Base-by-base conservation (phyloP, 1,140 invertebrate genomes). In the Caenorhabditis inopinata region DNA sequence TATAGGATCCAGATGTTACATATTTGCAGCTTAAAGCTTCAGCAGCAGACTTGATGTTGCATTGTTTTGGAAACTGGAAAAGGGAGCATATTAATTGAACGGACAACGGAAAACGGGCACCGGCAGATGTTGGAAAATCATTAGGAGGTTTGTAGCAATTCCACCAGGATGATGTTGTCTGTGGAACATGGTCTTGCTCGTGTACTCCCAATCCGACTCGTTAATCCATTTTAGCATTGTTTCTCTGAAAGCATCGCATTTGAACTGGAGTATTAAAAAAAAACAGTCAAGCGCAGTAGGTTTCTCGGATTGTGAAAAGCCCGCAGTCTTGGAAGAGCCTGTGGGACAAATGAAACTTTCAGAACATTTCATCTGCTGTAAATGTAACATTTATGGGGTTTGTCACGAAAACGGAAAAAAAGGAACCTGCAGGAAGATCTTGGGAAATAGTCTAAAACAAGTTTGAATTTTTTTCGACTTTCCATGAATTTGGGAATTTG, bases 91-190 rank as follows among this genome's bases (percentile, higher is more conserved):
- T 21, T 14, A 27, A 3, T 35, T 11, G 0, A 48, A 21, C 4
- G 23, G 2, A 68, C 16, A 32, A 21, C 4, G n/a, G 9, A n/a
- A 27, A 3, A 12, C 9, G 68, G 51, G 68, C 75, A 90, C 90
- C 87, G 91, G 58, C 62, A 87, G 84, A 79, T 87, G 84, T 23
- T 83, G 73, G 45, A 82, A 84, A 27, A 87, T 77, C 73, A 85
- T 73, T 12, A 80, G 35, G 14, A 83, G 82, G 9, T 86, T 49
- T 82, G 91, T 91, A 7, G 82, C 42, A 85, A 93, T 92, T 45
- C 94, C 94, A 51, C 89, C 87, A 0, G 92, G 92, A 87, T 93
- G 92, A 90, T 97, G 96, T 89, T 97, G 94, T 27, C 95, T 91
- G 86, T 94, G 92, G 46, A 91, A 84, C 80, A 94, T 90, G 48